Conservation (phyloP, 2,888 invertebrate genomes). For the Limulus polyphemus region DNA sequence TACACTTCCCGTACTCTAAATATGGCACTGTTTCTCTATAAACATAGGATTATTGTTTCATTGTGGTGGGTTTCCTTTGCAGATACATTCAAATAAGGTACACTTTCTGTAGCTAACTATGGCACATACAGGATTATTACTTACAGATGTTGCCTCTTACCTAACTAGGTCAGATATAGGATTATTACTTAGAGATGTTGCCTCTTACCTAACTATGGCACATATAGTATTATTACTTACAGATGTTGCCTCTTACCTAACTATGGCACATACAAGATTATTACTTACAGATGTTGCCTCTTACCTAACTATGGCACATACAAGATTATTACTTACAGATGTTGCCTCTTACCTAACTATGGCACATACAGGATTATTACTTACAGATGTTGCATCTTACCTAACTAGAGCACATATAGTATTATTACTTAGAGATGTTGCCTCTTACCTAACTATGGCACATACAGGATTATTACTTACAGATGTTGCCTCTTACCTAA, state of each 20-base stretch:
- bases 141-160: constrained; percentile 21
- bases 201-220: constrained; percentile 8
- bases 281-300: constrained; percentile 21
- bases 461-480: constrained; percentile 10
- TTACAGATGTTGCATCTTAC: constrained; percentile 21
- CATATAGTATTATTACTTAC: constrained; percentile 10
- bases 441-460: constrained; percentile 5
- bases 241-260: constrained; percentile 20
- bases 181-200: constrained; percentile 19
- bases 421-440: constrained; percentile 19
- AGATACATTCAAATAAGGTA: no score
- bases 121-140: constrained; percentile 2
- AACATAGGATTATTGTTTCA: no score
- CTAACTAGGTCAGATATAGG: background rate
- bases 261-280: background rate
- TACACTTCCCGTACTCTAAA: no score
- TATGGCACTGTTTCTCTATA: no score
- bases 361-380: constrained; percentile 2
- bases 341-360: constrained; percentile 15
- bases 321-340: constrained; percentile 15
- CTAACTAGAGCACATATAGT: no score
- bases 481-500: constrained; percentile 20
- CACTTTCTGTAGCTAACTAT: no score
- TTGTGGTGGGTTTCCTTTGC: no score
- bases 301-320: constrained; percentile 1